phyloP scores from a whole-genome alignment of 53 echinoderm and acorn worm genomes.

The Crossaster papposus region DNA sequence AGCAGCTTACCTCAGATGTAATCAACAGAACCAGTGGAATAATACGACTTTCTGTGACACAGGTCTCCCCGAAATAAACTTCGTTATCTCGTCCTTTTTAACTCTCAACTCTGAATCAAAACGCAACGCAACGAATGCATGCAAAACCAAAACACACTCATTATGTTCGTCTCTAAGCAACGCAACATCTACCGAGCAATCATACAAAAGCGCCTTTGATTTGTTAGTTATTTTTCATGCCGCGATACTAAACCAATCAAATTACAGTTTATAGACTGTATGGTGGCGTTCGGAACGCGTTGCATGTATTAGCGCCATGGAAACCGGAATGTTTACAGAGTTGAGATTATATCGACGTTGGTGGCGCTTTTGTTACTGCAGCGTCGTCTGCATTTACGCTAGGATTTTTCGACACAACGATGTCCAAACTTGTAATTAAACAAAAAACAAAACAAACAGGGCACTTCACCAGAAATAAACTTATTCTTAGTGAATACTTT shows the following conservation, averaged over 20 bases:
- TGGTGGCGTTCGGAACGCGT: slow-evolving; percentile 20
- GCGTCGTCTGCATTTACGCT: slow-evolving; percentile 28
- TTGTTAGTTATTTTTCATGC: background rate
- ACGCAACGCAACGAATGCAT: background rate
- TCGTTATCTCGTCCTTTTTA: background rate
- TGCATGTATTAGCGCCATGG: slow-evolving; percentile 23
- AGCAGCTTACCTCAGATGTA: background rate
- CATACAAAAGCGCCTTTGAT: slow-evolving; percentile 31
- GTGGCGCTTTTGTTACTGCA: background rate
- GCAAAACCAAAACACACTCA: slow-evolving; percentile 31
- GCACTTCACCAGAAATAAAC: no score
- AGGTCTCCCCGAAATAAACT: background rate
- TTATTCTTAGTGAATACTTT: background rate
- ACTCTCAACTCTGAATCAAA: background rate
- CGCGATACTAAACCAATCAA: slow-evolving; percentile 9
- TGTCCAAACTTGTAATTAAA: background rate
- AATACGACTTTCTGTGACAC: background rate
- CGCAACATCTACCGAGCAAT: slow-evolving; percentile 28
- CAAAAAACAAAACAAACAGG: no score
- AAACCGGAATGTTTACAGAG: slow-evolving; percentile 11
- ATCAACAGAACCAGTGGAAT: background rate
- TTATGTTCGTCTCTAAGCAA: slow-evolving; percentile 43
- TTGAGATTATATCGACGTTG: background rate
- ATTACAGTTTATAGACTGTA: background rate
- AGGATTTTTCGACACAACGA: background rate